Conservation (phyloP, 2,113 vertebrate species). For the Eptesicus fuscus region DNA sequence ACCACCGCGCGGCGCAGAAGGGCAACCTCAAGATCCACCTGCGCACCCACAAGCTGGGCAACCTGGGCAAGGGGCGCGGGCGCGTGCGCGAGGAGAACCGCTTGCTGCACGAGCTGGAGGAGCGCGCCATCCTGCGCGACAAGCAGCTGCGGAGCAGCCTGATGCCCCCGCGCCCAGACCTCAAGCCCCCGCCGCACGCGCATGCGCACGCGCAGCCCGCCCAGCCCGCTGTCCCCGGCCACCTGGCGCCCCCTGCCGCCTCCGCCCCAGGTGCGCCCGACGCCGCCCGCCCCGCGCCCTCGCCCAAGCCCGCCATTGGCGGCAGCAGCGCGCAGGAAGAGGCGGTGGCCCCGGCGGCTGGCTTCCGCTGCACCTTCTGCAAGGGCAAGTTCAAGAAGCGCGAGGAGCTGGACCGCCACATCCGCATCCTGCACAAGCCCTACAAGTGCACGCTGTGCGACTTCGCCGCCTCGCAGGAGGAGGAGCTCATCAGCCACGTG, state of each 20-base stretch:
- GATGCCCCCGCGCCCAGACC: conserved; percentile 87
- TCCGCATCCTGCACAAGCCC: conserved; percentile 98
- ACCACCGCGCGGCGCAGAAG: conserved; percentile 97
- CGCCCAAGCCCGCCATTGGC: conserved; percentile 85
- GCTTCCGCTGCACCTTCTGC: conserved; percentile 98
- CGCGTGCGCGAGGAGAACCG: conserved; percentile 97
- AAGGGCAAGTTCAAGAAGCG: conserved; percentile 99
- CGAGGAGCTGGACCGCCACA: conserved; percentile 97
- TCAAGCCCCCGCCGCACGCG: conserved; percentile 83
- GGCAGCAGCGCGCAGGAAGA: conserved; percentile 87
- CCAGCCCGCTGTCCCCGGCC: conserved; percentile 84
- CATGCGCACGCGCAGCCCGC: conserved; percentile 86
- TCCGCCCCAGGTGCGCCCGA: conserved; percentile 86
- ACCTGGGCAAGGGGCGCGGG: conserved; percentile 96
- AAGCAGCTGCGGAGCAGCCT: conserved; percentile 96
- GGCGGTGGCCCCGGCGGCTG: conserved; percentile 85
- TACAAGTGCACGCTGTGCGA: conserved; percentile 99
- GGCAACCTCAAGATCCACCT: conserved; percentile 99
- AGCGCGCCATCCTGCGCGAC: conserved; percentile 95
- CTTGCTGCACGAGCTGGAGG: conserved; percentile 96
- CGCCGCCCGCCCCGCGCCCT: conserved; percentile 87
- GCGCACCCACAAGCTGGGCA: conserved; percentile 97
- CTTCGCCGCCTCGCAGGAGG: conserved; percentile 96
- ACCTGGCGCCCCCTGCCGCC: conserved; percentile 86
- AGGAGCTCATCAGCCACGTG: conserved; percentile 97